These are phyloP conservation scores for Bursaphelenchus okinawaensis DNA, from an alignment of 2,888 invertebrate species.

Conservation along the genomic window DNA sequence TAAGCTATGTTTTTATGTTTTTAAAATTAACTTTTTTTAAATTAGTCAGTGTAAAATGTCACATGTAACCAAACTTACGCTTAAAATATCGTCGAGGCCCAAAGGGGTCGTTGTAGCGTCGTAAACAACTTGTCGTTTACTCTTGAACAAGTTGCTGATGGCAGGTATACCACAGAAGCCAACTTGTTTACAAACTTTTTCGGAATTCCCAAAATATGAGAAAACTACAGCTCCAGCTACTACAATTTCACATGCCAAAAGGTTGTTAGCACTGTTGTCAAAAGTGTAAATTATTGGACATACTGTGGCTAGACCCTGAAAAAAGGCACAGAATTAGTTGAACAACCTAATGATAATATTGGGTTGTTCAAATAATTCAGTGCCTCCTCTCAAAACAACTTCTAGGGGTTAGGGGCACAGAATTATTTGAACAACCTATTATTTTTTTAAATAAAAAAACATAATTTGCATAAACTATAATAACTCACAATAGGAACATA, in stretches of 20 bases:
- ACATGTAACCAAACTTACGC: neutral
- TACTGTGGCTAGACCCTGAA: neutral
- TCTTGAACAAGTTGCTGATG: neutral
- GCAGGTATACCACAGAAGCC: neutral
- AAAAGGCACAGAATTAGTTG: too few species aligned
- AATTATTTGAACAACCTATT: too few species aligned
- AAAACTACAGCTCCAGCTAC: neutral
- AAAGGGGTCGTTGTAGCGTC: too few species aligned
- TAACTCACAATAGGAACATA: neutral
- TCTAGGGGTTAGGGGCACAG: too few species aligned
- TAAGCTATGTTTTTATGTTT: neutral
- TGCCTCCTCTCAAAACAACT: too few species aligned
- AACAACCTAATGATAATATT: too few species aligned
- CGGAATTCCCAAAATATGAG: neutral
- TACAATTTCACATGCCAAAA: neutral
- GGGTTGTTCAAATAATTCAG: too few species aligned
- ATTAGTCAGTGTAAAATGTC: too few species aligned
- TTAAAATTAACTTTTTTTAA: too few species aligned
- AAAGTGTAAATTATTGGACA: neutral
- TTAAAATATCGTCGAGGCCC: neutral
- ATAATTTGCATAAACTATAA: too few species aligned
- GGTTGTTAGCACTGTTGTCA: neutral
- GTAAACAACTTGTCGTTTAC: neutral
- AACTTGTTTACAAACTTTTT: neutral
- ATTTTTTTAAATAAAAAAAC: too few species aligned